Conservation (phyloP, 2,888 invertebrate genomes). For the Silvanus unidentatus region DNA sequence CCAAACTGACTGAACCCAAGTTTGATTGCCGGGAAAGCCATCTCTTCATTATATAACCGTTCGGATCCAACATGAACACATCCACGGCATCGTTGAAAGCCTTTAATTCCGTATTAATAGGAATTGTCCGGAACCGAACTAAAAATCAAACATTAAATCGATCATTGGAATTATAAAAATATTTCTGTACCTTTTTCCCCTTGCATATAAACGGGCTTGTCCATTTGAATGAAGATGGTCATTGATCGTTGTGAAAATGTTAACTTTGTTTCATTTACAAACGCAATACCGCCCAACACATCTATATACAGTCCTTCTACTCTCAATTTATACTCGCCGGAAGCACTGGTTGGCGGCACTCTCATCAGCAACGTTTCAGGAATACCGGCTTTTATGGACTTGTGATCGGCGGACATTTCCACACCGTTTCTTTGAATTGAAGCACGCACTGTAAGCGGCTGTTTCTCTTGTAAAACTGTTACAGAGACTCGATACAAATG, state of each 20-base stretch:
- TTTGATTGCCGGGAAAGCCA: slow-evolving; percentile 93
- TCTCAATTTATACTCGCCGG: slow-evolving; percentile 72
- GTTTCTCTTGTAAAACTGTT: slow-evolving; percentile 70
- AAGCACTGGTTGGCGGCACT: slow-evolving; percentile 79
- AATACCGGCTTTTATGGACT: slow-evolving; percentile 77
- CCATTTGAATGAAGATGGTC: slow-evolving; percentile 92
- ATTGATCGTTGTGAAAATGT: slow-evolving; percentile 84
- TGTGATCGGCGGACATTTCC: slow-evolving; percentile 76
- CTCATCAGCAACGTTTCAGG: slow-evolving; percentile 86
- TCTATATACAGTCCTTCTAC: slow-evolving; percentile 58
- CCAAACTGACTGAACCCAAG: slow-evolving; percentile 87
- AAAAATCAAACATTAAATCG: slow-evolving; percentile 34
- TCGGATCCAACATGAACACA: slow-evolving; percentile 87
- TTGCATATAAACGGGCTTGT: slow-evolving; percentile 93
- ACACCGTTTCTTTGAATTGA: slow-evolving; percentile 87
- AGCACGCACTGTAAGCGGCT: slow-evolving; percentile 78
- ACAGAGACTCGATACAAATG: slow-evolving; percentile 86
- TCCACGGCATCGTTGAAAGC: slow-evolving; percentile 88
- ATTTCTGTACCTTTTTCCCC: slow-evolving; percentile 64
- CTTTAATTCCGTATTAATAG: slow-evolving; percentile 86
- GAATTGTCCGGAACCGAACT: slow-evolving; percentile 85
- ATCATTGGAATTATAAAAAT: no score
- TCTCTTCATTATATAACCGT: slow-evolving; percentile 78
- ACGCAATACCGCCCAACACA: slow-evolving; percentile 79
- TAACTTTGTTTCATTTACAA: slow-evolving; percentile 80